A percentile compares a stretch with the other conserved stretches of the same genome.
Evolutionary conservation across 2,113 vertebrate species (phyloP).

Genomic region (Ondatra zibethicus): DNA sequence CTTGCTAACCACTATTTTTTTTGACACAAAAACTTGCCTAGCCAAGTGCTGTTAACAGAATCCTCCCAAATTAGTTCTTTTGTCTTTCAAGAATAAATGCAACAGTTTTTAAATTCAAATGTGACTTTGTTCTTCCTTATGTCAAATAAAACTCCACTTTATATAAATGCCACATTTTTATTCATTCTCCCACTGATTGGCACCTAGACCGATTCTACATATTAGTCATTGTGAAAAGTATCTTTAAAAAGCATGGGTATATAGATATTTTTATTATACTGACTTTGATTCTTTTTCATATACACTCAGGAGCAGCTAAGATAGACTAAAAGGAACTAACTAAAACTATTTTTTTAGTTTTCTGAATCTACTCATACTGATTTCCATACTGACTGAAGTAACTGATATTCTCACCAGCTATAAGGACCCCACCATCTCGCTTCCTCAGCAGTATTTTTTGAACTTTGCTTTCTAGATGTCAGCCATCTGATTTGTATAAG

Average conservation of each 20-base stretch:
- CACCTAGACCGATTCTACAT: not conserved
- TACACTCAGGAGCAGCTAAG: fast-evolving
- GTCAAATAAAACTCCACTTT: not conserved
- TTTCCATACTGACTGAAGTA: not conserved
- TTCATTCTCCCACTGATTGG: not conserved
- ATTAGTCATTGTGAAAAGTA: not conserved
- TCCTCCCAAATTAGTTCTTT: not conserved
- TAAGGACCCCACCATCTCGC: not conserved
- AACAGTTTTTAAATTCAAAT: not conserved
- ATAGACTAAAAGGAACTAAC: not conserved
- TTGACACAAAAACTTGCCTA: not conserved
- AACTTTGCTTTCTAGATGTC: not conserved
- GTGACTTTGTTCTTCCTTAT: not conserved
- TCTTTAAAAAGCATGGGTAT: not conserved
- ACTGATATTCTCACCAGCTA: not conserved
- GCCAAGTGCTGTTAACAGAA: not conserved
- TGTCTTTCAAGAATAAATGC: not conserved
- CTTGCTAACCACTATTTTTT: not conserved
- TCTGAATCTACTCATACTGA: no score
- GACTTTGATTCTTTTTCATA: not conserved
- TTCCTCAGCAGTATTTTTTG: not conserved
- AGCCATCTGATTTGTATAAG: not conserved
- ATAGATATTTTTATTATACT: not conserved
- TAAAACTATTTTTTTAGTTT: not conserved
- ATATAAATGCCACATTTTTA: not conserved